Base-by-base conservation (phyloP, 2,113 vertebrate species). In the Tenebrosternarchus preto region DNA sequence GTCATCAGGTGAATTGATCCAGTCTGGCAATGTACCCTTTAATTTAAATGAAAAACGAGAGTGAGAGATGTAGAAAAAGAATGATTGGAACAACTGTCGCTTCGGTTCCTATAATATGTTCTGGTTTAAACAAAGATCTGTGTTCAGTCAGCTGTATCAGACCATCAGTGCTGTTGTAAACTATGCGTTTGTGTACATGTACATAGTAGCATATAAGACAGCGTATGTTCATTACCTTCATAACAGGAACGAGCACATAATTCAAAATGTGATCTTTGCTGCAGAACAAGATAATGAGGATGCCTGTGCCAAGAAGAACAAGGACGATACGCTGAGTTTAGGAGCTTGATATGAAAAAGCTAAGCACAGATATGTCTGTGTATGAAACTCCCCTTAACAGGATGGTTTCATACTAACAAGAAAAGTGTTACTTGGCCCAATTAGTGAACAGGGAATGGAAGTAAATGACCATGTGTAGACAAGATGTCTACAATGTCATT, bases 211-310 rank as follows among this genome's bases (percentile, higher is more conserved):
- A n/a, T 39, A 7, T 36, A 22, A 67, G 64, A n/a, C 9, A 3
- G 19, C n/a, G 31, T 68, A 31, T 39, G 64, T 39, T 33, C 63
- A 66, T 16, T 66, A 31, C 16, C 11, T 68, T 36, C 33, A n/a
- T 68, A 68, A 68, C 31, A 11, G 36, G 64, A 68, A n/a, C 8
- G 43, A n/a, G 20, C 64, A 68, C 31, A 67, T 11, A 20, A 39
- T 68, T 68, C 31, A n/a, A 68, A 68, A 20, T 36, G 64, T 39
- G 64, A 39, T 31, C 25, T 68, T 8, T 68, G 64, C 36, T 5
- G 64, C n/a, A 39, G 64, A 39, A 39, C 64, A 22, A 20, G 31
- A 68, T 68, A 68, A 68, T 68, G 64, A 68, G 64, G n/a, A 39
- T 8, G 17, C 19, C n/a, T 39, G 17, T 27, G 24, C 16, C 64